Base-by-base conservation (phyloP, 2,797 vertebrate species). In the Ctenochaetus hawaiiensis region DNA sequence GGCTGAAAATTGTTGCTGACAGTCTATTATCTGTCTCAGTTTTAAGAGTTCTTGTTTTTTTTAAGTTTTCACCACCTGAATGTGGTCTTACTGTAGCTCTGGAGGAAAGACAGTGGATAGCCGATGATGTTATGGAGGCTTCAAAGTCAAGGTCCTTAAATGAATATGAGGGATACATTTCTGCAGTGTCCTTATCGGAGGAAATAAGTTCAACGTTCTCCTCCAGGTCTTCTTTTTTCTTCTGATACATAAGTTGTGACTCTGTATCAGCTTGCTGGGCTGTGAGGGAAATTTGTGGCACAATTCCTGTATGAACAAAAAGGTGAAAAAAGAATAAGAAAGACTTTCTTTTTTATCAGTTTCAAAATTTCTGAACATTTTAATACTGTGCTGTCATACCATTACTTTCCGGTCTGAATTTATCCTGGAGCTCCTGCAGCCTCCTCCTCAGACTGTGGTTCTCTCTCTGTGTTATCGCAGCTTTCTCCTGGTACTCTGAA, bases 401-500 rank as follows among this genome's bases (percentile, higher is more conserved):
- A 70, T 17, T 67, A 56, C 11, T 65, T 5, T 62, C 63, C 26
- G 53, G 26, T 16, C 78, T 37, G 4, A 91, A 52, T 48, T 73
- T 79, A 16, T 91, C 86, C 72, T 94, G 89, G 0, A 95, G 89
- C 66, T 95, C 95, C 73, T 87, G 89, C 61, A 95, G 77, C 48
- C 80, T 89, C 43, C 87, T 92, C 67, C 84, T 94, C 53, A 95
- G 89, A 64, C 86, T 92, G 52, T 92, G 89, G 0, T 95, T 95
- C 78, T 95, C 95, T 63, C 93, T 90, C 75, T 92, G 92, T 0
- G 93, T 95, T 23, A 93, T 81, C 61, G 84, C 85, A 10, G 93
- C 93, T 85, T 94, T 95, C 72, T 94, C 89, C 72, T 94, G 93
- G 73, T 94, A 95, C 67, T 94, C 94, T 0, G 85, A 88, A 59